Conservation (phyloP, 2,797 vertebrate species). For the Tympanoctomys barrerae region DNA sequence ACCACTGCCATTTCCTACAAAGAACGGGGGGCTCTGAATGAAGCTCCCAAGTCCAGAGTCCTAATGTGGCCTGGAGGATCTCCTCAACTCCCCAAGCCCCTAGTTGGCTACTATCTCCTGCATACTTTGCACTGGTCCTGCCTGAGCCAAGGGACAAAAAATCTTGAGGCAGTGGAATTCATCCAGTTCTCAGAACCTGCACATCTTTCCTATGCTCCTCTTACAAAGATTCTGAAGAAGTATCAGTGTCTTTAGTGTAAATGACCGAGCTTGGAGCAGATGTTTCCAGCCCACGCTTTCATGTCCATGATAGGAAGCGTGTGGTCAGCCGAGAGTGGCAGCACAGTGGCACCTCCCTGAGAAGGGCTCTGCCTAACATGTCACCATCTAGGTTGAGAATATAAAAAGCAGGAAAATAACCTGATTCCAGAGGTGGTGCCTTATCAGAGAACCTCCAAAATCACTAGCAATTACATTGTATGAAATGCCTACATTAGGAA, state of each 20-base stretch:
- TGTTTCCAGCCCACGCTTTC: not conserved
- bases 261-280: not conserved
- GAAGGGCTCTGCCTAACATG: conserved; percentile 35
- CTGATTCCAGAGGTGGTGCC: conserved; percentile 49
- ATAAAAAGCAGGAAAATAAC: conserved; percentile 53
- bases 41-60: not conserved
- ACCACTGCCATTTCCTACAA: not conserved
- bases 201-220: not conserved
- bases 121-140: not conserved
- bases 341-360: conserved; percentile 12
- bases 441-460: conserved; percentile 80
- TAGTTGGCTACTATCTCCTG: not conserved
- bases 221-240: not conserved
- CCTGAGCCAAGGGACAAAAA: not conserved
- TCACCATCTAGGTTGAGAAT: conserved; percentile 60
- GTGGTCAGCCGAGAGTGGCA: conserved; percentile 32
- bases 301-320: not conserved
- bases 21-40: not conserved
- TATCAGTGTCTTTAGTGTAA: not conserved
- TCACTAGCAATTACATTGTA: conserved; percentile 84
- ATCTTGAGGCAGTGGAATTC: not conserved
- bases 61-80: not conserved
- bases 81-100: not conserved
- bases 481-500: conserved; percentile 86
- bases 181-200: not conserved